Conservation (phyloP, 2,888 invertebrate species). For the Ptilodon capucinus region DNA sequence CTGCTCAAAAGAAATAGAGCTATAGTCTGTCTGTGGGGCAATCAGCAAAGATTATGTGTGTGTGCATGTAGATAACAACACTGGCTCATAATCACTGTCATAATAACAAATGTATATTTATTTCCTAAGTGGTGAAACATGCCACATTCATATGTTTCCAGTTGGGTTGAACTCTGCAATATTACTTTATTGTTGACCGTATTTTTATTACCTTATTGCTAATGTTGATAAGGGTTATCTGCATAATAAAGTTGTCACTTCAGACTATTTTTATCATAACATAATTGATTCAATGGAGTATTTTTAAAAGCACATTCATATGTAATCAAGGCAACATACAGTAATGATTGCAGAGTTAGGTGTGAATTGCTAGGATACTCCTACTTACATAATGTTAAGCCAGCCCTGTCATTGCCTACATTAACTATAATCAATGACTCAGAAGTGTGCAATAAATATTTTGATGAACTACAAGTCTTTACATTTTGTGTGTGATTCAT, state of each 20-base stretch:
- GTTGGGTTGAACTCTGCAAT: background rate
- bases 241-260: background rate
- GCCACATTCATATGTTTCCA: background rate
- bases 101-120: background rate
- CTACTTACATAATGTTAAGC: no score
- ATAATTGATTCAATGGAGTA: background rate
- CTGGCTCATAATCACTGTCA: background rate
- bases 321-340: background rate
- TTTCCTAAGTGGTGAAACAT: background rate
- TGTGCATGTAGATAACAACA: background rate
- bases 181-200: background rate
- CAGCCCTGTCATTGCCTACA: conserved; percentile 3
- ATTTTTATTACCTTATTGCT: background rate
- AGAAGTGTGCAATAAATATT: background rate
- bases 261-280: background rate
- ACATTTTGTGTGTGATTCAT: background rate
- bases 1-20: background rate
- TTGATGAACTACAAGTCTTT: background rate
- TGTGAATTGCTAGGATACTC: background rate
- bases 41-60: background rate
- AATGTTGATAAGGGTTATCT: background rate
- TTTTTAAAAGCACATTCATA: background rate
- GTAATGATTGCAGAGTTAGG: background rate
- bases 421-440: conserved; percentile 4
- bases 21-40: background rate